Evolutionary conservation across 2,888 invertebrate species (phyloP), one percentile per base, ranked within the genome.

Genomic region (Coleophora deauratella): DNA sequence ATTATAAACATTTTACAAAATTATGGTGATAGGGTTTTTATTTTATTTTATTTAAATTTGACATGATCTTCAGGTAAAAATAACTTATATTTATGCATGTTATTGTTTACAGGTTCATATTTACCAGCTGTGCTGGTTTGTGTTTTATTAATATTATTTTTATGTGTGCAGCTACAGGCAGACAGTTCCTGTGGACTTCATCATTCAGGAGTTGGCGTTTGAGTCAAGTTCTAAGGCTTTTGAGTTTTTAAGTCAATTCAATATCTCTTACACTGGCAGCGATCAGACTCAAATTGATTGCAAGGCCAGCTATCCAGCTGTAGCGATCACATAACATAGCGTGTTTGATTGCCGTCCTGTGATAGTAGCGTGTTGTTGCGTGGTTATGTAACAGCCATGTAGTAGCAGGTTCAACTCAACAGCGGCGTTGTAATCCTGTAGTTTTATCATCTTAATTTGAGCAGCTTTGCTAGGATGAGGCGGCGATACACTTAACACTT

Each of bases 131-230:
- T 57, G 73, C 75, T 81, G 77, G 76, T 59, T 59, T 56, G 57
- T 72, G 66, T 71, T 66, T 49, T 63, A 73, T 63, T 77, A 82
- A 79, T 58, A 57, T 76, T 61, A 42, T 70, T 70, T 63, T 86
- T 82, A 65, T 88, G 84, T 87, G 88, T 91, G 77, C 93, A 97
- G 97, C 90, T 97, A 95, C 90, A 97, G 97, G 70, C 97, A 95
- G 87, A 91, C 89, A 81, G 90, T 98, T 88, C 91, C 93, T 65
- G 90, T 96, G 87, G 91, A 91, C 77, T 94, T 92, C 90, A 88
- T 98, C 86, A 87, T 90, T 74, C 91, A 91, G 81, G 93, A 94
- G 88, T 89, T 98, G 90, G 95, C 93, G 72, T 97, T 97, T 89
- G 90, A 91, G 67, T 91, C 92, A 59, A 86, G 85, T 72, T 91